Base-by-base conservation (phyloP, 1,140 invertebrate genomes). In the Drosophila bocqueti region DNA sequence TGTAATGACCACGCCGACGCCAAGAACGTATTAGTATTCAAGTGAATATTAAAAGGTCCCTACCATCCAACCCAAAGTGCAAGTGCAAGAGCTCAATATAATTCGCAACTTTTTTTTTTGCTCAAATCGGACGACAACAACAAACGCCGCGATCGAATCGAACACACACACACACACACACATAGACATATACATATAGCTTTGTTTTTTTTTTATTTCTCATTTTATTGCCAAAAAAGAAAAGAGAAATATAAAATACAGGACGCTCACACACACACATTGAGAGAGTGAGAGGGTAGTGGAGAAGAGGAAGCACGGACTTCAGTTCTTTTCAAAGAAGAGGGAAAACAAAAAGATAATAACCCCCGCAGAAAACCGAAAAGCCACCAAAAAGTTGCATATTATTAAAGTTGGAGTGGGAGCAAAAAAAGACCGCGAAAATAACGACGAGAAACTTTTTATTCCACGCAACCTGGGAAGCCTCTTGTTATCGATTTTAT, bases 401-500 rank as follows among this genome's bases (percentile, higher is more conserved):
- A 62, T 42, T 21, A 42, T 66, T 45, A 26, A 57, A 40, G 36
- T 57, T 57, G 54, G 36, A 46, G 40, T 63, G 63, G 31, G 40
- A 42, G 16, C 18, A 15, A 45, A 62, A 65, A 65, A 66, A 66
- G 40, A 45, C 58, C 63, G 63, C 58, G 58, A 60, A 66, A 66
- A 36, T 34, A 29, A 18, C 24, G 36, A 13, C 21, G 58, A 62
- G 29, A 45, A 34, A 45, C 40, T 36, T 34, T 61, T 45, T 43
- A 29, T 63, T 58, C 49, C 49, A 36, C 63, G 54, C 54, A 57
- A 40, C 38, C 52, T 40, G 54, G 36, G 40, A 66, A 66, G 63
- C 63, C 63, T 45, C 55, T 63, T 66, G 63, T 63, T 66, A 66
- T 66, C 58, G 63, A 66, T 66, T 66, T 66, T 66, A 57, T 57